These are phyloP conservation scores for Nipponacmea schrenckii DNA, from an alignment of 2,888 invertebrate genomes.

Conservation along the genomic window DNA sequence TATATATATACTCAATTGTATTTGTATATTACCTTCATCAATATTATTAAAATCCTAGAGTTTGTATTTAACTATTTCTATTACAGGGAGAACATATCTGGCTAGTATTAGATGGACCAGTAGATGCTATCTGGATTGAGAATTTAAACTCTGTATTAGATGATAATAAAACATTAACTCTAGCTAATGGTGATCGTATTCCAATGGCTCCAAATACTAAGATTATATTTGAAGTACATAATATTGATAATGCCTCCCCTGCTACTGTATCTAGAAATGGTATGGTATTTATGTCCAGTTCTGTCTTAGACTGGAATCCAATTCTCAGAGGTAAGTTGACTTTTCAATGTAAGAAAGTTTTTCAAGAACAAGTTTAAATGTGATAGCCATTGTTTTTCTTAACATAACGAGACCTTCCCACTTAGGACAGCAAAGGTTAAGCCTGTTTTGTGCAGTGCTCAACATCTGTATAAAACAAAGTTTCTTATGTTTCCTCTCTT, in stretches of 20 bases:
- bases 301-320: slow-evolving; percentile 92
- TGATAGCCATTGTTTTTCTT: too few relatives aligned
- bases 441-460: too few relatives aligned
- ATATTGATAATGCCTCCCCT: slow-evolving; percentile 69
- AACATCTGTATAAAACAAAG: too few relatives aligned
- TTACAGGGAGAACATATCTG: slow-evolving; percentile 70
- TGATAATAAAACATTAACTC: slow-evolving; percentile 69
- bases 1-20: too few relatives aligned
- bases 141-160: slow-evolving; percentile 69
- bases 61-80: slow-evolving; percentile 35
- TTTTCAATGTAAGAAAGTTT: too few relatives aligned
- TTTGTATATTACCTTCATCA: too few relatives aligned
- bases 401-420: too few relatives aligned
- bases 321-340: slow-evolving; percentile 77
- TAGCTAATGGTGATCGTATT: slow-evolving; percentile 69
- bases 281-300: slow-evolving; percentile 90
- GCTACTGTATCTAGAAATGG: slow-evolving; percentile 70
- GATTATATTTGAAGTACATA: slow-evolving; percentile 69
- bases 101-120: slow-evolving; percentile 68
- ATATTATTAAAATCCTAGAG: too few relatives aligned
- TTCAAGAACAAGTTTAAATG: too few relatives aligned
- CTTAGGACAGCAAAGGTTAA: too few relatives aligned
- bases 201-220: slow-evolving; percentile 69
- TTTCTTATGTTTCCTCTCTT: too few relatives aligned
- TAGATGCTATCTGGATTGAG: slow-evolving; percentile 70